These are phyloP conservation scores for Tupiocoris notatus DNA, from an alignment of 2,888 invertebrate species.

Conservation along the genomic window DNA sequence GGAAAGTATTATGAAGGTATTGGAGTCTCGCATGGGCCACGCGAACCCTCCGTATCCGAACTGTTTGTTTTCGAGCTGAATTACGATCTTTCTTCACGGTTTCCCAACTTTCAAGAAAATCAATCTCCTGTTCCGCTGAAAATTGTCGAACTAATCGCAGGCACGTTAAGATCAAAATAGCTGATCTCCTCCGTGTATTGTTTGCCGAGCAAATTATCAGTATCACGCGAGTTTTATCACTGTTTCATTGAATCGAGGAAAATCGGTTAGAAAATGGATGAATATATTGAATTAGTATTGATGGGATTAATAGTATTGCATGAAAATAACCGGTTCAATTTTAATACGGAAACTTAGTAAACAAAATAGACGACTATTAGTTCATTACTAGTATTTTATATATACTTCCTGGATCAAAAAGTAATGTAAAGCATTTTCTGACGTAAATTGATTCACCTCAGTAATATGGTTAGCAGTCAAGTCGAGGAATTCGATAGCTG, in stretches of 20 bases:
- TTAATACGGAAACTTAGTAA: too few relatives aligned
- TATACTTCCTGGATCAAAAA: too few relatives aligned
- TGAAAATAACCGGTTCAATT: too few relatives aligned
- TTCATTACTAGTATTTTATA: too few relatives aligned
- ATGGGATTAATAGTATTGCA: too few relatives aligned
- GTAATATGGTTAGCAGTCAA: slow-evolving; percentile 52
- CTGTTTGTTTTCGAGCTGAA: neutral
- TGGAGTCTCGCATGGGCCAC: neutral
- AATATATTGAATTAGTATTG: too few relatives aligned
- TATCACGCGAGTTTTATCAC: neutral
- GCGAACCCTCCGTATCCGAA: neutral
- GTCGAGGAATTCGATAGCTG: slow-evolving; percentile 52
- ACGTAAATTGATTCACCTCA: slow-evolving; percentile 47
- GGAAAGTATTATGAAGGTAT: neutral
- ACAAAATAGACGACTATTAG: too few relatives aligned
- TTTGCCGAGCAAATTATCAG: neutral
- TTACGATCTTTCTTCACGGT: neutral
- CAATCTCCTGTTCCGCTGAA: neutral
- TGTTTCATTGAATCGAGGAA: too few relatives aligned
- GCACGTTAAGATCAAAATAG: neutral
- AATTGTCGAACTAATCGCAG: neutral
- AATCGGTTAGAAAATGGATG: too few relatives aligned
- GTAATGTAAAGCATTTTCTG: too few relatives aligned
- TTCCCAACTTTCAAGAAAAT: neutral
- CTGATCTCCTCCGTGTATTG: slow-evolving; percentile 1